Evolutionary conservation across 2,797 vertebrate genomes (phyloP), one percentile per base, ranked within the genome.

Genomic region (Parambassis ranga): DNA sequence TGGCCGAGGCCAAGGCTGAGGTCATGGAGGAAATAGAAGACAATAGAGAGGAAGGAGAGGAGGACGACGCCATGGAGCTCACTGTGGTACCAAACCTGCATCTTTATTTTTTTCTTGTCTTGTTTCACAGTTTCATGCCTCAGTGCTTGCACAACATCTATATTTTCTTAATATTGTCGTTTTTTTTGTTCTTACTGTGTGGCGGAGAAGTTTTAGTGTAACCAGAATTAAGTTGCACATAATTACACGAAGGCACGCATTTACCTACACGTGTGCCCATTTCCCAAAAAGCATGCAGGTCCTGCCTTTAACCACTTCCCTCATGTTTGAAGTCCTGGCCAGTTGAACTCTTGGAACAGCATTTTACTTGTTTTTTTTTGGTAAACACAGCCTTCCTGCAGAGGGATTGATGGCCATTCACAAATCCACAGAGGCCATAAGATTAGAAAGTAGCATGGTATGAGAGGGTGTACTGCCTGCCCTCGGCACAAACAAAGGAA

Each of bases 21-120:
- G 97, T 99, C 82, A 95, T 96, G 94, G 98, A 98, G 87, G 97
- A 97, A 92, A 95, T 98, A 0, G 96, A 99, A 77, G 96, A 99
- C 39, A 92, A 94, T 75, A 90, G 94, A 48, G 96, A 97, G 11
- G 95, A 97, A 75, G 95, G 63, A 0, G 97, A 98, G 41, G 96
- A 97, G 1, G 95, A 97, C 0, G 94, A 96, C 7, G 33, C 87
- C 0, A 69, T 85, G 0, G 95, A 96, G 13, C 74, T 91, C 10
- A 39, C 90, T n/a, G 86, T 73, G 56, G 96, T 98, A 89, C 48
- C 20, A 46, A 49, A 50, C 43, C 31, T 48, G 11, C 1, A 39
- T 56, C 27, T 43, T 59, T 28, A 36, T 28, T 36, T 14, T 7
- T 42, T 33, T 32, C 49, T 15, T n/a, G 8, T 26, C 19, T 16